Evolutionary conservation across 2,888 invertebrate genomes (phyloP).

Genomic region (Itoplectis maculator): DNA sequence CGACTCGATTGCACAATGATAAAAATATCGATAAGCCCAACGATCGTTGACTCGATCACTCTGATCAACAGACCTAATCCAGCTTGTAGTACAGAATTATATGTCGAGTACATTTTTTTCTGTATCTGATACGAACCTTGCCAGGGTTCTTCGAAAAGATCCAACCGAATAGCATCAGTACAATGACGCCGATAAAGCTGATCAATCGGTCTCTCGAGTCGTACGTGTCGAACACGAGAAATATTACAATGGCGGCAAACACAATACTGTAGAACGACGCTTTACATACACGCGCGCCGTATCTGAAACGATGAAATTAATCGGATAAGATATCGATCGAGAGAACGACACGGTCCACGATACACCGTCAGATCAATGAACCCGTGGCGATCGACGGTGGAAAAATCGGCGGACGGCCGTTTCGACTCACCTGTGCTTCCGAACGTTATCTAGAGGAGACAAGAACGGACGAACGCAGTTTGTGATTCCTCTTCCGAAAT

Average conservation of each 20-base stretch:
- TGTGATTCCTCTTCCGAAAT: conserved; percentile 84
- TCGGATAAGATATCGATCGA: not conserved
- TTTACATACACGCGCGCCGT: conserved; percentile 82
- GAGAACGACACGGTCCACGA: not conserved
- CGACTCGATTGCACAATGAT: not conserved
- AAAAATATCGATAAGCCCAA: not conserved
- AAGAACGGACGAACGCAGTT: conserved; percentile 68
- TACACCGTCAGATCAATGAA: not conserved
- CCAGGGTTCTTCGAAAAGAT: conserved; percentile 87
- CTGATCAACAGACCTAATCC: not conserved
- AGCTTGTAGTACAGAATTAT: not conserved
- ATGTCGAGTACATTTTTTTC: not conserved
- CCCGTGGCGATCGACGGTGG: not conserved
- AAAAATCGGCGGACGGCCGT: not conserved
- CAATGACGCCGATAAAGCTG: conserved; percentile 88
- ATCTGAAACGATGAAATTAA: conserved; percentile 82
- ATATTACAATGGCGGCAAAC: conserved; percentile 86
- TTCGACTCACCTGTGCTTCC: conserved; percentile 64
- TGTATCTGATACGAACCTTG: conserved; percentile 82
- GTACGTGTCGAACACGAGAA: conserved; percentile 88
- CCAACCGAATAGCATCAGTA: conserved; percentile 88
- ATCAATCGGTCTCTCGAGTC: conserved; percentile 87
- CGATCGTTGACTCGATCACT: not conserved
- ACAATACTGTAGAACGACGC: conserved; percentile 83
- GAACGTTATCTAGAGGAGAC: conserved; percentile 49